phyloP scores from a whole-genome alignment of 2,888 invertebrate genomes.

The Mylabris sibirica region DNA sequence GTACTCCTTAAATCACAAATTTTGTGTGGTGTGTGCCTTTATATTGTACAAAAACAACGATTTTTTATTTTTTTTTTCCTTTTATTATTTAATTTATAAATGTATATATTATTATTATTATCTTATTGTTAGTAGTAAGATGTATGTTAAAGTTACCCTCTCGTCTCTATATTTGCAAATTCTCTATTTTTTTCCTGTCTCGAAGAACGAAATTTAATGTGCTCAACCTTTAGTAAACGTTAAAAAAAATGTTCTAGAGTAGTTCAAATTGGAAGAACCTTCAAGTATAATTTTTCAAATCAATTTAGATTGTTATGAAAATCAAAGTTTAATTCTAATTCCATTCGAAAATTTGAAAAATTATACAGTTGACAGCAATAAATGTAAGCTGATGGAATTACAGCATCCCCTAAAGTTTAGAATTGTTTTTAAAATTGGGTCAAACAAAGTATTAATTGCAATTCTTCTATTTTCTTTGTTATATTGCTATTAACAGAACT shows the following conservation, averaged over 20 bases:
- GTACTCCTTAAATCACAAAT: slow-evolving; percentile 45
- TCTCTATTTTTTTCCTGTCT: neutral
- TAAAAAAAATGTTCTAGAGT: too few species aligned
- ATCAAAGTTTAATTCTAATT: too few species aligned
- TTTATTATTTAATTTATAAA: slow-evolving; percentile 25
- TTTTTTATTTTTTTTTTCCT: slow-evolving; percentile 26
- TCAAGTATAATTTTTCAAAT: too few species aligned
- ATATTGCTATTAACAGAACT: neutral
- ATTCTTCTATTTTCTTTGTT: neutral
- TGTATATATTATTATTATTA: slow-evolving; percentile 31
- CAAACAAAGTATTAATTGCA: neutral
- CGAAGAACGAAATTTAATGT: neutral
- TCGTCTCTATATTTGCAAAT: slow-evolving; percentile 15
- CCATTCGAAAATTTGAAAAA: too few species aligned
- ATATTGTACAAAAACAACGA: slow-evolving; percentile 53
- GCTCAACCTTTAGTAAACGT: neutral
- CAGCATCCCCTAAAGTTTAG: too few species aligned
- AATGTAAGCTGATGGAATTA: neutral
- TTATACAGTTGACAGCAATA: neutral
- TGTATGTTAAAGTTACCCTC: slow-evolving; percentile 31
- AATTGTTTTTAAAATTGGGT: too few species aligned
- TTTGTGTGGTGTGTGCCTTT: slow-evolving; percentile 54
- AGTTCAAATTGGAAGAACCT: too few species aligned
- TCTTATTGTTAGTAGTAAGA: slow-evolving; percentile 19
- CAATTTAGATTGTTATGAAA: too few species aligned